Base-by-base conservation (phyloP, 2,888 invertebrate species). In the Ophonus ardosiacus region DNA sequence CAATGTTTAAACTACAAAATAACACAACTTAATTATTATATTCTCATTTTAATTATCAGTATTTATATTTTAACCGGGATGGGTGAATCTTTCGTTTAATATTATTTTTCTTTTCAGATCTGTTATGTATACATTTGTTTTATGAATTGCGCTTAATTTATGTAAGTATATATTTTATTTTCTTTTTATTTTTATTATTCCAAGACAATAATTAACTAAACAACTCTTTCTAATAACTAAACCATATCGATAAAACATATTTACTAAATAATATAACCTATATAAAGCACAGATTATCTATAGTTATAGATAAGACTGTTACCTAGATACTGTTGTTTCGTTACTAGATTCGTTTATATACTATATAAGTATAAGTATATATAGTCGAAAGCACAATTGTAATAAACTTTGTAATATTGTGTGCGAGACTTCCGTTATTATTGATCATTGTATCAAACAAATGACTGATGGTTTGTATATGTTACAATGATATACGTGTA, bases 361-460 rank as follows among this genome's bases (percentile, higher is more conserved):
- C 61, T 81, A 61, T 51, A 78, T 78, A 78, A 78, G 56, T 68
- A 68, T 78, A 81, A 81, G 81, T 81, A 81, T 81, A 81, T 81
- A 81, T 81, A 81, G 81, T 81, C 81, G 51, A 38, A 40, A 61
- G 43, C 78, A 78, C 78, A 78, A 78, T 78, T 78, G 71, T 78
- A 80, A 80, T 38, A 80, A 79, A 61, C 57, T 80, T 59, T 61
- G 59, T 80, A 80, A 80, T 80, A 80, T 40, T 17, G 40, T 61
- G 61, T 40, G 61, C 21, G 61, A 80, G 59, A 59, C 56, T 31
- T 79, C 18, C 51, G 43, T 81, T 21, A 71, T 68, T 68, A 68
- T 4, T 81, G 81, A 81, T 81, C 68, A 68, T 59, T 81, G 51
- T 68, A 71, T 81, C 68, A 68, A 80, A 59, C 59, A 80, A 31